A percentile compares a stretch with the other conserved stretches of the same genome.
Conservation (phyloP, 2,888 invertebrate species). For the Eubasilissa splendida region DNA sequence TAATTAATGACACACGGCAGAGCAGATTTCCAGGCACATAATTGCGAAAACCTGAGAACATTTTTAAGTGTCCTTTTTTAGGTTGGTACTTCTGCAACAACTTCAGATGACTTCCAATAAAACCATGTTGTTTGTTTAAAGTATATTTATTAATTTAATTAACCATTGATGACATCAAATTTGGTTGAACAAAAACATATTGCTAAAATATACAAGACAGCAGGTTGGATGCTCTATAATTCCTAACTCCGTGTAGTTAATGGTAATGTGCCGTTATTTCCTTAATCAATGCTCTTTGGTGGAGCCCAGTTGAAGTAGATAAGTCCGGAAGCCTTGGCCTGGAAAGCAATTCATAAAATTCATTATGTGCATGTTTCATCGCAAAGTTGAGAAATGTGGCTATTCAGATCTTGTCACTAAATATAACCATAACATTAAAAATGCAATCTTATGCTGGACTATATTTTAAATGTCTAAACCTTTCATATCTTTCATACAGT, state of each 20-base stretch:
- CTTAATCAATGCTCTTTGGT: conserved; percentile 74
- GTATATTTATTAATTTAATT: conserved; percentile 4
- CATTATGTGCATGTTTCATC: too few species aligned
- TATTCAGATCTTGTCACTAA: too few species aligned
- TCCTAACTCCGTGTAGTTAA: not conserved
- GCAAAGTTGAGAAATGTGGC: too few species aligned
- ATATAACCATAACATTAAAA: too few species aligned
- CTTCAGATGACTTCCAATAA: not conserved
- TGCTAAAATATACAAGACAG: conserved; percentile 11
- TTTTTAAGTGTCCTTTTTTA: too few species aligned
- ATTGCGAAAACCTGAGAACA: not conserved
- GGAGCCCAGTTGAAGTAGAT: conserved; percentile 77
- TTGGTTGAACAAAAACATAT: conserved; percentile 11
- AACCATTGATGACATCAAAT: conserved; percentile 4
- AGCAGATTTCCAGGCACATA: not conserved
- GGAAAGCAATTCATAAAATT: conserved; percentile 59
- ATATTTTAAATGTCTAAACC: too few species aligned
- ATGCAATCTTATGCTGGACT: too few species aligned
- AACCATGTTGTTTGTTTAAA: not conserved
- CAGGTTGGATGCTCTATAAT: not conserved
- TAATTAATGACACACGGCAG: too few species aligned
- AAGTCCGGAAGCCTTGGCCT: conserved; percentile 77
- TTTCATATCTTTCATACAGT: too few species aligned
- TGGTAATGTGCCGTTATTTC: not conserved
- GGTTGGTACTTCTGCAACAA: too few species aligned